phyloP scores from a whole-genome alignment of 2,888 invertebrate genomes.

The Creontiades dilutus region DNA sequence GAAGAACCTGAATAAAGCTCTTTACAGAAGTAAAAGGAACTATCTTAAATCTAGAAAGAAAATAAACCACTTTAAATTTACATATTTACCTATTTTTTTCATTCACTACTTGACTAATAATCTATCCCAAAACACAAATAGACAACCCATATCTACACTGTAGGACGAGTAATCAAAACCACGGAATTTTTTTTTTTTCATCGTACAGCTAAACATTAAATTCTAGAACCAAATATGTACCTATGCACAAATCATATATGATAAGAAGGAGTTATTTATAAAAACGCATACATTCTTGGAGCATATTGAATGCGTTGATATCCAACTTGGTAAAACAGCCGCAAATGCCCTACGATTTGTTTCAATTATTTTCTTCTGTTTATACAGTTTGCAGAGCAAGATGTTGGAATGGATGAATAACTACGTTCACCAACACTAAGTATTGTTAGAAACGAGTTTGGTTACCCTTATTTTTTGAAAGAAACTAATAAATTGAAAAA shows the following conservation, averaged over 20 bases:
- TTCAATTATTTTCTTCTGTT: neutral
- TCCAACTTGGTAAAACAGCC: neutral
- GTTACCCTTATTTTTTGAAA: neutral
- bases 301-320: neutral
- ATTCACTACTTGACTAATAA: slow-evolving; percentile 23
- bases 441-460: neutral
- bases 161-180: slow-evolving; percentile 45
- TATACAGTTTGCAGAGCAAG: neutral
- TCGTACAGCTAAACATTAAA: slow-evolving; percentile 4
- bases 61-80: neutral
- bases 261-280: neutral
- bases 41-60: slow-evolving; percentile 57
- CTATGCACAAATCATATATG: neutral
- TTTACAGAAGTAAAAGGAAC: slow-evolving; percentile 59
- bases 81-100: neutral
- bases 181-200: slow-evolving; percentile 50
- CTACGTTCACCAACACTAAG: neutral
- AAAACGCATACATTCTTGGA: neutral
- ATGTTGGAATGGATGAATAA: neutral
- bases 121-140: slow-evolving; percentile 60
- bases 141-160: slow-evolving; percentile 53
- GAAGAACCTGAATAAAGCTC: slow-evolving; percentile 59
- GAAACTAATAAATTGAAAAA: neutral
- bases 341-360: neutral
- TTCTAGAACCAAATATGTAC: neutral